Conservation (phyloP, 2,113 vertebrate genomes). For the Labeo catla region DNA sequence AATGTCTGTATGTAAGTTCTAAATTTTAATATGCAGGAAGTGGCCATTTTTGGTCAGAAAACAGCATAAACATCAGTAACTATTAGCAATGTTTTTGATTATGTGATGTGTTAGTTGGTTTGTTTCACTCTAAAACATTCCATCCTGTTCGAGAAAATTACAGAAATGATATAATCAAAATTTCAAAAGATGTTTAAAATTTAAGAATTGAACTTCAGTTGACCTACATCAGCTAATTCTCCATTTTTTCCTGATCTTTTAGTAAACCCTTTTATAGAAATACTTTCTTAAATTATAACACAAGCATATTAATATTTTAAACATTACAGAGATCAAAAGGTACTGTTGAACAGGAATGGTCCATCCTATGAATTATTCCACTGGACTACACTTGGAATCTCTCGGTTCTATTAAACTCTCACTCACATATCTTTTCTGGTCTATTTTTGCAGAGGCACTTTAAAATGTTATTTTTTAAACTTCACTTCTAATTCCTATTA, state of each 20-base stretch:
- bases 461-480: not conserved
- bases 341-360: not conserved
- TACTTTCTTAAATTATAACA: not conserved
- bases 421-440: not conserved
- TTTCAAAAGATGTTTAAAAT: not conserved
- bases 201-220: too few relatives aligned
- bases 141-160: not conserved
- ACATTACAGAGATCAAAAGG: not conserved
- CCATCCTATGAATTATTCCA: conserved; percentile 12
- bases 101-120: not conserved
- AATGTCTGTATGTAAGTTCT: too few relatives aligned
- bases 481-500: not conserved
- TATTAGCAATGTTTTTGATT: not conserved
- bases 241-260: not conserved
- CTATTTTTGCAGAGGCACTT: not conserved
- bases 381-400: not conserved
- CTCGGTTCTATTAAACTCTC: not conserved
- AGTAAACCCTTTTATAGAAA: conserved; percentile 4
- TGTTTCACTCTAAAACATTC: not conserved
- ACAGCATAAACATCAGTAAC: too few relatives aligned
- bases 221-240: too few relatives aligned
- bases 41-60: too few relatives aligned
- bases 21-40: too few relatives aligned
- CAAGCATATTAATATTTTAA: conserved; percentile 2
- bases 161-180: not conserved